Evolutionary conservation across 2,113 vertebrate species (phyloP), one percentile per base, ranked within the genome.

Genomic region (Eleginops maclovinus): DNA sequence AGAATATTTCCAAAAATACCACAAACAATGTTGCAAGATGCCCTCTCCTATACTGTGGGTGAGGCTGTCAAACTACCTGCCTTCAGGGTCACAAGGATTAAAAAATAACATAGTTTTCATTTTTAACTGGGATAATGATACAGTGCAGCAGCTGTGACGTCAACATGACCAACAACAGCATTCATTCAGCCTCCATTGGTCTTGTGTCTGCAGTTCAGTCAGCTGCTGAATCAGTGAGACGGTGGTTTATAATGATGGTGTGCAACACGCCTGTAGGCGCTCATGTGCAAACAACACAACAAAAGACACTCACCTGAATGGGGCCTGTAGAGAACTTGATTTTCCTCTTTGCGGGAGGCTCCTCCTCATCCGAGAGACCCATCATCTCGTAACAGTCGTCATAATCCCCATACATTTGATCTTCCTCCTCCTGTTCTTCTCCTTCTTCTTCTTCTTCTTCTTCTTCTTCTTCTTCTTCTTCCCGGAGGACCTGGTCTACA

Each of bases 341-440:
- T 91, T 93, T 96, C 88, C 96, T 93, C 67, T 92, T 91, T 31
- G 87, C 77, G 9, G 62, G 88, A 24, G 91, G 90, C n/a, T 96
- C 94, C 55, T 98, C 97, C 79, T 97, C 97, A 83, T 97, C 96
- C 10, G 96, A 96, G 51, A 98, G 93, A 72, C 96, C 96, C 61
- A 93, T 92, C 73, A 93, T 89, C 84, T 98, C 96, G 40, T 96
- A 96, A 76, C 93, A 97, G 44, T 96, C 95, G 26, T 96, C 96
- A 63, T 95, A 96, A 51, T 96, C 95, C 71, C 89, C 89, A 71
- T 89, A 92, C 83, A 87, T 89, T 54, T 90, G 91, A 81, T 95
- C 93, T 16, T 91, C 94, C 17, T 93, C 94, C 16, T 83, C 84
- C 2, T 88, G 93, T 4, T 89, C 40, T 0, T 96, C 95, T 7